Base-by-base conservation (phyloP, 1,140 invertebrate genomes). In the Pygmarrhopalites habei region DNA sequence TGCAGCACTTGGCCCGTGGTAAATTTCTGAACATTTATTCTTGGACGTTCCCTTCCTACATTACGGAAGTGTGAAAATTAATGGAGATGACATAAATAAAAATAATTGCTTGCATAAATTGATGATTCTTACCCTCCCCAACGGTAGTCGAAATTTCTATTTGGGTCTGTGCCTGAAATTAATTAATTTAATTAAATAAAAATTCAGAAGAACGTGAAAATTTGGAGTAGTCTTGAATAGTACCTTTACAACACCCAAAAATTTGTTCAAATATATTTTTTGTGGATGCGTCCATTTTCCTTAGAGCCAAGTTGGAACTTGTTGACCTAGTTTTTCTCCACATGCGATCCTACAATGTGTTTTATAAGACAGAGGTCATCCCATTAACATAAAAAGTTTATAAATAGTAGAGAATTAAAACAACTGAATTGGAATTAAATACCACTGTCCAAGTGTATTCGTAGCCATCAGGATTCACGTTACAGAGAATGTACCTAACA, bases 1-100 rank as follows among this genome's bases (percentile, higher is more conserved):
- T 75, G 96, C 96, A 0, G 92, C 81, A 5, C 78, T 76, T 0
- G 82, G 79, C 14, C 95, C 95, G 17, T 88, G 84, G 74, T 88
- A 98, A 1, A 86, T 92, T 65, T 95, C 89, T 21, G 85, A 84
- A 75, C 95, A 98, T 0, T 89, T 88, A 76, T 91, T 86, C n/a
- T 79, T 82, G 19, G 89, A 92, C 14, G 89, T 82, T 2, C 91
- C 90, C 26, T 65, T 65, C n/a, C 80, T 79, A n/a, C n/a, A n/a
- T n/a, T n/a, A n/a, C n/a, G n/a, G n/a, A n/a, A n/a, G n/a, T n/a
- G n/a, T n/a, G n/a, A n/a, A n/a, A n/a, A n/a, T n/a, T n/a, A n/a
- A n/a, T n/a, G n/a, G n/a, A n/a, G n/a, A n/a, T n/a, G n/a, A n/a
- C n/a, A n/a, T n/a, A n/a, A n/a, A n/a, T n/a, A n/a, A n/a, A n/a